Percentiles rank a stretch among this genome's conserved stretches.
These are phyloP conservation scores for Mimas tiliae DNA, from an alignment of 2,888 invertebrate species.

Conservation along the genomic window DNA sequence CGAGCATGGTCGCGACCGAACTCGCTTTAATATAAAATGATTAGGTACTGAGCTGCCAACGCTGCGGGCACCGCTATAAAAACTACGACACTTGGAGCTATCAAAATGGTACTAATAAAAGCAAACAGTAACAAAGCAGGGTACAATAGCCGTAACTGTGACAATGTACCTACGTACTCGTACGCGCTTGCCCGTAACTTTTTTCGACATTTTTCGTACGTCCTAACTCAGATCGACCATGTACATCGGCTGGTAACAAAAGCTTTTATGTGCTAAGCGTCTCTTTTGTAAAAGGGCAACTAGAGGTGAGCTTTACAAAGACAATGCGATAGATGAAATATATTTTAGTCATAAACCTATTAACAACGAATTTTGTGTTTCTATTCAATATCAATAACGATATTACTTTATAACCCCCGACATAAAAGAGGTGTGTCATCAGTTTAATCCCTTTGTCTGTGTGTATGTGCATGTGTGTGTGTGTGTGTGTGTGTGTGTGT, in stretches of 20 bases:
- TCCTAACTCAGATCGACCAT: slow-evolving; percentile 25
- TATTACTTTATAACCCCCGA: no score
- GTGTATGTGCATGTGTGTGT: no score
- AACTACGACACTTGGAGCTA: slow-evolving; percentile 67
- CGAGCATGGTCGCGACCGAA: slow-evolving; percentile 35
- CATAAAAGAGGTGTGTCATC: no score
- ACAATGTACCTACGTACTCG: slow-evolving; percentile 44
- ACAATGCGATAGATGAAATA: neutral
- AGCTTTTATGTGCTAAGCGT: slow-evolving; percentile 6
- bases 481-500: no score
- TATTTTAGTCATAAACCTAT: neutral
- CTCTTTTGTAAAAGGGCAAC: neutral
- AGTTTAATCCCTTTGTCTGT: no score
- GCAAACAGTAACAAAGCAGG: slow-evolving; percentile 63
- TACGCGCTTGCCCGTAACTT: slow-evolving; percentile 46
- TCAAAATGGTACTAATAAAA: slow-evolving; percentile 73
- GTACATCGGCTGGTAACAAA: slow-evolving; percentile 8
- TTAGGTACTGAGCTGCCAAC: slow-evolving; percentile 56
- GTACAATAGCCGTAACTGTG: slow-evolving; percentile 55
- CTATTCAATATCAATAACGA: neutral
- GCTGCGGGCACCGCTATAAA: slow-evolving; percentile 59
- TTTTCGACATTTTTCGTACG: slow-evolving; percentile 36
- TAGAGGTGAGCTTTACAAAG: neutral
- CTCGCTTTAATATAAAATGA: slow-evolving; percentile 59
- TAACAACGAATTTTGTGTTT: neutral